These are phyloP conservation scores for Tautogolabrus adspersus DNA, from an alignment of 2,113 vertebrate species.

Conservation along the genomic window DNA sequence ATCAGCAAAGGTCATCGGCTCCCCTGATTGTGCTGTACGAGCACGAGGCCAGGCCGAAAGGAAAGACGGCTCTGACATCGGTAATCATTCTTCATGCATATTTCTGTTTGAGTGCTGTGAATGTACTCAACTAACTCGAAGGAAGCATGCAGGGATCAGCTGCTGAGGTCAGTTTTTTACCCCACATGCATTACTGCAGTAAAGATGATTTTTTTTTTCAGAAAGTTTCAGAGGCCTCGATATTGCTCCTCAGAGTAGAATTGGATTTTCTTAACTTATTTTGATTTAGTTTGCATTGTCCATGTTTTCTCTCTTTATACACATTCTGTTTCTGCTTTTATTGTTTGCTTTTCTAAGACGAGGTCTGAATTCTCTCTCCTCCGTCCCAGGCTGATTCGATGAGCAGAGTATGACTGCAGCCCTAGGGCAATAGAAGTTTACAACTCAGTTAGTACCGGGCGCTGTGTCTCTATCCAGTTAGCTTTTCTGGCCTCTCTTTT, in stretches of 20 bases:
- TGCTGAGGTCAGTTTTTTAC: constrained; percentile 25
- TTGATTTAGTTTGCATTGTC: constrained; percentile 42
- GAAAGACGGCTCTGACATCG: constrained; percentile 17
- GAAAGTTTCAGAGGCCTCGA: constrained; percentile 37
- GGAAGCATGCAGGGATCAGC: neutral
- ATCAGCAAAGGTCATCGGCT: constrained; percentile 74
- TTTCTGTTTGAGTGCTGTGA: constrained; percentile 36
- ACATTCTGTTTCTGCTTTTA: neutral
- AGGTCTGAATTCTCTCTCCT: constrained; percentile 47
- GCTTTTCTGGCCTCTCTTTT: constrained; percentile 41
- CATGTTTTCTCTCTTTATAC: neutral
- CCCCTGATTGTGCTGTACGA: constrained; percentile 44
- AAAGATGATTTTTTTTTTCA: neutral
- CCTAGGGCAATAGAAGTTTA: constrained; percentile 66
- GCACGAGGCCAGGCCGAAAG: constrained; percentile 40
- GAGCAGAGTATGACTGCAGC: constrained; percentile 56
- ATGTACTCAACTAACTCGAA: neutral
- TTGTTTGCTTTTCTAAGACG: constrained; percentile 25
- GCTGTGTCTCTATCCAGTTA: constrained; percentile 54
- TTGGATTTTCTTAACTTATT: constrained; percentile 31
- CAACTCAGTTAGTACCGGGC: constrained; percentile 65
- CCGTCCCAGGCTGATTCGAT: constrained; percentile 60
- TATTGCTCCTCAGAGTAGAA: constrained; percentile 52
- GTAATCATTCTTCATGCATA: constrained; percentile 54
- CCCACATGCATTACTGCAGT: neutral